Base-by-base conservation (phyloP, 2,797 vertebrate genomes). In the Pangasius krempfi region DNA sequence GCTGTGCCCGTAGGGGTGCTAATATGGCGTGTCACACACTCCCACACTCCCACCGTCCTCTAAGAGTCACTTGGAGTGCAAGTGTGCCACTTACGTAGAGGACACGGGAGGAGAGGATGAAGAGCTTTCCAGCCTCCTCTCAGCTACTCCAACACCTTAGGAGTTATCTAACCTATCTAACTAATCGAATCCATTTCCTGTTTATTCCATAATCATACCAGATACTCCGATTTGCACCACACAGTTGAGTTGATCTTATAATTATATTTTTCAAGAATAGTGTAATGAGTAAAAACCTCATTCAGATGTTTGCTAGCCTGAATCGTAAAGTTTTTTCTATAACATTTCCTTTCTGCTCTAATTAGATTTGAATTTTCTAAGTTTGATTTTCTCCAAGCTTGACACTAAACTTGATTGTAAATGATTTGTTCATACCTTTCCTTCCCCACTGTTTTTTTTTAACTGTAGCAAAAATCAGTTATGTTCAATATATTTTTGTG, bases 21-120 rank as follows among this genome's bases (percentile, higher is more conserved):
- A 85, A 84, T 75, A 30, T 52, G 85, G 64, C 40, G 22, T 66
- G 72, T 75, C 78, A 86, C 85, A 85, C 73, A 89, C 89, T 88
- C 81, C 66, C 27, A 78, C 86, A 72, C 87, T 88, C 75, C 84
- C 75, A 87, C 62, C 72, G 37, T 89, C 58, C 86, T 91, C 81
- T 72, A 58, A 84, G 84, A 90, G 87, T 75, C 83, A 66, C 58
- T 84, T 27, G 33, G 56, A 81, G 76, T 70, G 81, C 50, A 2
- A 60, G 87, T 37, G 30, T 76, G 58, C 81, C 81, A 84, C 56
- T 88, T 84, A 75, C 75, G 6, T 50, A 44, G 37, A 70, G 84
- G 64, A 50, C 62, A 60, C 52, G 37, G 64, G 37, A 85, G 75
- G 68, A 66, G 47, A 73, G 54, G 54, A 68, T 72, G 64, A 80